phyloP scores from a whole-genome alignment of 2,888 invertebrate species.

The Drosophila niveifrons region DNA sequence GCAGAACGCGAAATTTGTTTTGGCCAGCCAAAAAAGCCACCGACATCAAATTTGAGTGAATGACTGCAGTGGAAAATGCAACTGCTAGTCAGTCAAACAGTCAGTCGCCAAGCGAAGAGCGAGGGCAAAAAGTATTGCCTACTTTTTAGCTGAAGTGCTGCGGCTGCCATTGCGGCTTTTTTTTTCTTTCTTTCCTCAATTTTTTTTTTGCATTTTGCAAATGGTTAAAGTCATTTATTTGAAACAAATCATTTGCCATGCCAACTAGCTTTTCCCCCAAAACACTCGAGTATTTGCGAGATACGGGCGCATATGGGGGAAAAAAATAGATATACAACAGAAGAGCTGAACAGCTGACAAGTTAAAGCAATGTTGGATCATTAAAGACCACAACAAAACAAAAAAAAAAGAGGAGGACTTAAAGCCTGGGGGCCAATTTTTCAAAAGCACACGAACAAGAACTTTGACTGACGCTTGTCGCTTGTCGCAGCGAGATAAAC shows the following conservation, averaged over 20 bases:
- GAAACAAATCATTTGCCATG: conserved; percentile 75
- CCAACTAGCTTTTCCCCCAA: conserved; percentile 33
- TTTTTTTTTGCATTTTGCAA: conserved; percentile 57
- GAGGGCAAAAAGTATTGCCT: conserved; percentile 60
- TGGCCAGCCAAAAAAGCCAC: conserved; percentile 56
- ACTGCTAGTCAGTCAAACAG: conserved; percentile 63
- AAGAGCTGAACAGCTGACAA: conserved; percentile 48
- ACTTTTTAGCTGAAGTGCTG: conserved; percentile 73
- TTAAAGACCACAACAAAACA: conserved; percentile 41
- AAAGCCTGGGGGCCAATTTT: conserved; percentile 65
- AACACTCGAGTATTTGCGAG: conserved; percentile 37
- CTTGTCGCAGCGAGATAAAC: conserved; percentile 66
- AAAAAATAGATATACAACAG: neutral
- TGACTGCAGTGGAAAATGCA: conserved; percentile 77
- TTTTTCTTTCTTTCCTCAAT: conserved; percentile 13
- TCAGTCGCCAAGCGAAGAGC: conserved; percentile 3
- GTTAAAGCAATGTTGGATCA: conserved; percentile 57
- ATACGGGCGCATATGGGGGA: conserved; percentile 8
- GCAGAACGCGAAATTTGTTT: conserved; percentile 67
- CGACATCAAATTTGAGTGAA: conserved; percentile 69
- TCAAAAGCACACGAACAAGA: conserved; percentile 59
- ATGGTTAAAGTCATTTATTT: conserved; percentile 79
- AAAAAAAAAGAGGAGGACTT: neutral
- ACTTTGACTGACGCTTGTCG: conserved; percentile 78
- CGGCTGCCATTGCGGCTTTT: conserved; percentile 66